A percentile compares a stretch with the other conserved stretches of the same genome.
These are phyloP conservation scores for Uropsilus gracilis DNA, from an alignment of 2,113 vertebrate genomes.

Conservation along the genomic window DNA sequence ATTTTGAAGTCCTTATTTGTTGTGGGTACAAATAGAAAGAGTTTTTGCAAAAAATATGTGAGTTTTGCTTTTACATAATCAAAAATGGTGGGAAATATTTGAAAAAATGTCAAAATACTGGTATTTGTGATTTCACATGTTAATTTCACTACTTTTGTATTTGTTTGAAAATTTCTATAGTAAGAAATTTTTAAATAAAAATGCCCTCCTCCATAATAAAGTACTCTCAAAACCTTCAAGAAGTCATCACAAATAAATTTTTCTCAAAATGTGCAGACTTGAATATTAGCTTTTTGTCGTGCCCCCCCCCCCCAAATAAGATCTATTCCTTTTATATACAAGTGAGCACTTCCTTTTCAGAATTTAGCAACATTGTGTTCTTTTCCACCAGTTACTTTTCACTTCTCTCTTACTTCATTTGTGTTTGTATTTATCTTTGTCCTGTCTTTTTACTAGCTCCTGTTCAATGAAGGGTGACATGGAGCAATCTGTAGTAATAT, in stretches of 20 bases:
- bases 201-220: not conserved
- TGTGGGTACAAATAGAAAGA: not conserved
- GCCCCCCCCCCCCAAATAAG: not conserved
- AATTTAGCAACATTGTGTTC: accelerated
- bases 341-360: not conserved
- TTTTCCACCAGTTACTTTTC: no score
- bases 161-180: not conserved
- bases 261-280: not conserved
- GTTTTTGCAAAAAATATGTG: not conserved
- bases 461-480: not conserved
- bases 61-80: conserved; percentile 8
- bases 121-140: not conserved
- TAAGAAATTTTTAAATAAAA: not conserved
- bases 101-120: not conserved
- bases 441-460: not conserved
- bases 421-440: no score
- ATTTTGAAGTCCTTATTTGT: not conserved
- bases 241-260: not conserved
- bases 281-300: not conserved
- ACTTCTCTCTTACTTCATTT: not conserved
- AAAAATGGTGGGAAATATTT: not conserved
- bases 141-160: conserved; percentile 2
- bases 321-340: not conserved
- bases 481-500: not conserved
- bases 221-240: not conserved